Percentiles rank a stretch among this genome's conserved stretches.
These are phyloP conservation scores for Chrysoperla carnea DNA, from an alignment of 1,140 invertebrate species.

Conservation along the genomic window DNA sequence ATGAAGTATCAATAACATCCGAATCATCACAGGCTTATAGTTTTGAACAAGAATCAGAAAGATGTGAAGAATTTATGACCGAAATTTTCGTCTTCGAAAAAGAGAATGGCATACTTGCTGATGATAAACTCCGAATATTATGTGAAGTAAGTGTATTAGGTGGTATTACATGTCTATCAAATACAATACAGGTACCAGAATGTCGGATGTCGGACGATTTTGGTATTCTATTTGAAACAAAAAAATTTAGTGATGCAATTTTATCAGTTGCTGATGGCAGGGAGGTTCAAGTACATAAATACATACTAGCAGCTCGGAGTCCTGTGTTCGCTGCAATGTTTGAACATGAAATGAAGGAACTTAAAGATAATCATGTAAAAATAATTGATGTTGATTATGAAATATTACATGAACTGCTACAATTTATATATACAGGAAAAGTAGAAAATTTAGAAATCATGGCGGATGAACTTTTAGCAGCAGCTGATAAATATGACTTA, in stretches of 20 bases:
- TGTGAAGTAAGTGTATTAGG: conserved; percentile 73
- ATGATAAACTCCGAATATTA: conserved; percentile 98
- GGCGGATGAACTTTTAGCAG: conserved; percentile 92
- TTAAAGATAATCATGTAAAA: conserved; percentile 89
- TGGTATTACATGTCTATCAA: conserved; percentile 89
- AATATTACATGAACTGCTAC: conserved; percentile 89
- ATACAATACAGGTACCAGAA: conserved; percentile 90
- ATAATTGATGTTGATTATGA: conserved; percentile 96
- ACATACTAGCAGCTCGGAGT: conserved; percentile 88
- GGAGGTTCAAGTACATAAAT: conserved; percentile 95
- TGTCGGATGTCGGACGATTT: conserved; percentile 89
- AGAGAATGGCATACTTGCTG: conserved; percentile 90
- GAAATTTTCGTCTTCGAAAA: conserved; percentile 96
- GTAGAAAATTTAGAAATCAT: conserved; percentile 92
- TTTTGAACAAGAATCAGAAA: conserved; percentile 99
- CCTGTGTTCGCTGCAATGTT: conserved; percentile 98
- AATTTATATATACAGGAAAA: conserved; percentile 97
- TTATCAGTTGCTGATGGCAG: conserved; percentile 67
- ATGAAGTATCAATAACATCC: conserved; percentile 99
- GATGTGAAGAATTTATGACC: conserved; percentile 99
- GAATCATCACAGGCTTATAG: conserved; percentile 78
- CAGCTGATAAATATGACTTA: conserved; percentile 94
- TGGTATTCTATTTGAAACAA: conserved; percentile 82
- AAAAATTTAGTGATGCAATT: conserved; percentile 93
- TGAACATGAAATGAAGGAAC: conserved; percentile 97